Evolutionary conservation across 2,888 invertebrate species (phyloP).

Genomic region (Pocota personata): DNA sequence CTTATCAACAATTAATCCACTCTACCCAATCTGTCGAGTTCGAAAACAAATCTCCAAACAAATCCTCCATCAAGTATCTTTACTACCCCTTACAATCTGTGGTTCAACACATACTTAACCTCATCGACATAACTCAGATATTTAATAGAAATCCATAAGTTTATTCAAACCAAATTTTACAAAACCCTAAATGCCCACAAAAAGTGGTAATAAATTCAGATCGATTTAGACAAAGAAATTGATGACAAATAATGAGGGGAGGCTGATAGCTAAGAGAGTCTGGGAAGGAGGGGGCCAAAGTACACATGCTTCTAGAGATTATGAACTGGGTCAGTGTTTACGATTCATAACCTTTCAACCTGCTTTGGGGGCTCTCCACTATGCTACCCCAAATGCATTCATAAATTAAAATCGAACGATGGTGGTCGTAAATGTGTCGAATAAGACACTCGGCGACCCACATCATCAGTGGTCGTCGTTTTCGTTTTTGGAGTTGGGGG

Average conservation of each 20-base stretch:
- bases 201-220: constrained; percentile 51
- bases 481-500: background rate
- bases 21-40: constrained; percentile 16
- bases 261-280: constrained; percentile 16
- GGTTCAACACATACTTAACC: constrained; percentile 57
- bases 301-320: constrained; percentile 29
- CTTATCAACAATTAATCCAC: constrained; percentile 67
- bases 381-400: constrained; percentile 33
- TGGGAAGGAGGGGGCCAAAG: background rate
- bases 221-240: constrained; percentile 54
- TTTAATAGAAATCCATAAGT: constrained; percentile 24
- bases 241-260: constrained; percentile 62
- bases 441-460: constrained; percentile 32
- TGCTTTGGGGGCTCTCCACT: background rate
- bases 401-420: constrained; percentile 56
- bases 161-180: background rate
- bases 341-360: constrained; percentile 61
- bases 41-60: constrained; percentile 53
- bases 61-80: constrained; percentile 15
- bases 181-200: constrained; percentile 7
- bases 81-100: constrained; percentile 12
- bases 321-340: constrained; percentile 69
- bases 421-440: constrained; percentile 61
- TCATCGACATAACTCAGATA: constrained; percentile 24
- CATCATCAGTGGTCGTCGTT: constrained; percentile 33